These are phyloP conservation scores for Trissolcus basalis DNA, from an alignment of 1,140 invertebrate species.

Conservation along the genomic window DNA sequence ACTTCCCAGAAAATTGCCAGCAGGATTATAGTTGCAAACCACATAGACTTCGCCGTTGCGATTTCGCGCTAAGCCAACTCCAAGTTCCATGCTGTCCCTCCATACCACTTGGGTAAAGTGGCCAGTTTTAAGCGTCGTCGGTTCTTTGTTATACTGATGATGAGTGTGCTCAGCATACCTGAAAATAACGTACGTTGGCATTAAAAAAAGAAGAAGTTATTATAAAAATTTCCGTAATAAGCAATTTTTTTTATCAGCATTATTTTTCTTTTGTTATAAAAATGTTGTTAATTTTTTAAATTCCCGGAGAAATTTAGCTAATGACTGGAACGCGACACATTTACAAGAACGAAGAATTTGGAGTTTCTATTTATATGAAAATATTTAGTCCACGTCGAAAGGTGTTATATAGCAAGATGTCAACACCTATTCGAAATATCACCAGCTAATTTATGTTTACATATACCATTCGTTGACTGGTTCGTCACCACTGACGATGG, in stretches of 20 bases:
- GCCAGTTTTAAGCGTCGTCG: constrained; percentile 81
- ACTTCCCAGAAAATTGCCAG: constrained; percentile 88
- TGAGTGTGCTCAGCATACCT: constrained; percentile 47
- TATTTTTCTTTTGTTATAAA: no score
- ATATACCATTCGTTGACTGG: constrained; percentile 85
- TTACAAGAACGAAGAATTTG: not conserved
- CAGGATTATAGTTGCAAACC: constrained; percentile 90
- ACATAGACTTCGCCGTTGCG: constrained; percentile 85
- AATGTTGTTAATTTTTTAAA: no score
- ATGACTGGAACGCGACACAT: no score
- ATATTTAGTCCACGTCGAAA: constrained; percentile 6
- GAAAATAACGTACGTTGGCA: constrained; percentile 1
- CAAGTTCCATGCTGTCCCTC: constrained; percentile 85
- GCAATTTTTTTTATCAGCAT: no score
- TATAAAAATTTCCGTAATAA: no score
- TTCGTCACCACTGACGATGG: constrained; percentile 80
- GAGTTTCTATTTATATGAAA: constrained; percentile 6
- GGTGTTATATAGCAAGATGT: not conserved
- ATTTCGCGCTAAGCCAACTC: constrained; percentile 83
- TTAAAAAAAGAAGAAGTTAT: no score
- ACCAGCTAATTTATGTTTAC: not conserved
- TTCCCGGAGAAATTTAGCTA: no score
- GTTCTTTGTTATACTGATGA: constrained; percentile 73
- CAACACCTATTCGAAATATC: constrained; percentile 8
- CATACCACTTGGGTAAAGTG: constrained; percentile 88